These are phyloP conservation scores for Biston stratarius DNA, from an alignment of 2,888 invertebrate species.

Conservation along the genomic window DNA sequence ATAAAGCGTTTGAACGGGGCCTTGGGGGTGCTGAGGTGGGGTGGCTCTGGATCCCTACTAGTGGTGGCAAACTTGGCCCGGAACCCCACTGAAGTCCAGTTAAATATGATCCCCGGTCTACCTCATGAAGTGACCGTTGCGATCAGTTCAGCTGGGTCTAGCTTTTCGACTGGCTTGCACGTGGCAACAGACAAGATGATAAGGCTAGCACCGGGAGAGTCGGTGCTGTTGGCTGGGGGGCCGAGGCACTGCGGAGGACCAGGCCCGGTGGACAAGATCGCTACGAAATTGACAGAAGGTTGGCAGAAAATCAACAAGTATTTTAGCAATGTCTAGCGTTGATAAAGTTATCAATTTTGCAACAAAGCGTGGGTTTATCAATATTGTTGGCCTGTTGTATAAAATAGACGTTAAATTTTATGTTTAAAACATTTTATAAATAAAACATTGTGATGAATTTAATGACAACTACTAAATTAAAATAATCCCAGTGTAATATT, in stretches of 20 bases:
- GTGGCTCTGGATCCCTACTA: constrained; percentile 70
- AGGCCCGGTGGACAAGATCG: constrained; percentile 80
- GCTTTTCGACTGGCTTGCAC: constrained; percentile 65
- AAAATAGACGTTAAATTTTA: not conserved
- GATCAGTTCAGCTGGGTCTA: constrained; percentile 68
- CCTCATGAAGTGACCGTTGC: constrained; percentile 74
- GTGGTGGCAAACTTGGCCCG: constrained; percentile 80
- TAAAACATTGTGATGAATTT: not conserved
- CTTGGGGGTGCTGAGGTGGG: constrained; percentile 73
- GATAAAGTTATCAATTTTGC: not conserved
- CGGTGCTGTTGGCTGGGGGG: constrained; percentile 70
- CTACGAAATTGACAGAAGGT: constrained; percentile 77
- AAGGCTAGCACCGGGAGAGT: constrained; percentile 69
- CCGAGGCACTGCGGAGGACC: constrained; percentile 79
- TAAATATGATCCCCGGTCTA: constrained; percentile 75
- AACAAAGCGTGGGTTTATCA: constrained; percentile 2
- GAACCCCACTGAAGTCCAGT: constrained; percentile 72
- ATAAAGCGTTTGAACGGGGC: constrained; percentile 86
- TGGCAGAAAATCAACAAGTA: constrained; percentile 83
- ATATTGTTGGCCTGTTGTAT: not conserved
- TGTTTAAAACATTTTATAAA: not conserved
- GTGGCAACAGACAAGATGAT: constrained; percentile 63
- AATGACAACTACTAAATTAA: no score
- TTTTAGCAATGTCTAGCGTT: constrained; percentile 59
- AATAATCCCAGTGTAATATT: no score